phyloP scores from a whole-genome alignment of 2,888 invertebrate species.

The Melitaea athalia region DNA sequence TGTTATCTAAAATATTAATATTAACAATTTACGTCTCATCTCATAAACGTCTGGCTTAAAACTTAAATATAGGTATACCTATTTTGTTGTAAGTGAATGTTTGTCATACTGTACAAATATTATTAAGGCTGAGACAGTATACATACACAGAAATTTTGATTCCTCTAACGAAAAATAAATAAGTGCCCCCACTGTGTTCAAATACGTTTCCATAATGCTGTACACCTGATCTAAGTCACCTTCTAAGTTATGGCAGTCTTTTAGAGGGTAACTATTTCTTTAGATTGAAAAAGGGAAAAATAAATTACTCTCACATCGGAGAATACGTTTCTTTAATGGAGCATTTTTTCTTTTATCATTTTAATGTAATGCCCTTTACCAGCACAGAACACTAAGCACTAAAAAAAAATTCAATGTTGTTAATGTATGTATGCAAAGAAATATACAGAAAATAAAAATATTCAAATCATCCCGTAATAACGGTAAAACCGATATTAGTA shows the following conservation, averaged over 20 bases:
- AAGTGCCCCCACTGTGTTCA: conserved; percentile 21
- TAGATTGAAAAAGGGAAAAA: conserved; percentile 51
- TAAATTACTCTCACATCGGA: conserved; percentile 36
- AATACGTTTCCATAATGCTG: conserved; percentile 37
- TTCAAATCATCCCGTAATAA: no score
- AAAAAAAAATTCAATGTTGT: neutral
- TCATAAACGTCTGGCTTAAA: neutral
- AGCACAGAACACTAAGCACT: neutral
- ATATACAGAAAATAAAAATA: no score
- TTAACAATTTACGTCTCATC: neutral
- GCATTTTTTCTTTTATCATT: conserved; percentile 12
- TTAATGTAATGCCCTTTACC: conserved; percentile 5
- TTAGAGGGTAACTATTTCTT: conserved; percentile 52
- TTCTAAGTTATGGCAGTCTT: conserved; percentile 51
- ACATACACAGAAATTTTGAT: neutral
- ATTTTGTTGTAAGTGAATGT: neutral
- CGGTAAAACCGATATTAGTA: no score
- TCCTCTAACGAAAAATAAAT: neutral
- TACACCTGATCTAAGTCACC: conserved; percentile 51
- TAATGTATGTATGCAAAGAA: no score
- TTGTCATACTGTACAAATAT: neutral
- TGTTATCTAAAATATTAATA: neutral
- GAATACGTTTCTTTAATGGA: conserved; percentile 26
- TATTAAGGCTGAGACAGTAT: neutral
- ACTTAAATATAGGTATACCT: neutral